phyloP scores from a whole-genome alignment of 1,140 invertebrate genomes.

The Contarinia nasturtii region DNA sequence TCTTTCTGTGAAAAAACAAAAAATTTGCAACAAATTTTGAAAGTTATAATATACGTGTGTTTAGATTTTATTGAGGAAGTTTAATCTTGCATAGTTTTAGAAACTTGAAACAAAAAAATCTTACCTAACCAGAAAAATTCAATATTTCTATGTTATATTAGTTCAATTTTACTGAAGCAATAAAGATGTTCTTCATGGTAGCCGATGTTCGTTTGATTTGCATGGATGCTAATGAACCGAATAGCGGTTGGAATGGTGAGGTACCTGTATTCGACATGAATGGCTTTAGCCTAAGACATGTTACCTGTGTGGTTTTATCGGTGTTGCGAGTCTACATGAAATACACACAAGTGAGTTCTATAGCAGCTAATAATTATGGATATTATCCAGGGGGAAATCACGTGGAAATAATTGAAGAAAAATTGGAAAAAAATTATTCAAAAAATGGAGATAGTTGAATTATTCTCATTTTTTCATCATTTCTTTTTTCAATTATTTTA shows the following conservation, averaged over 20 bases:
- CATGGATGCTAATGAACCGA: slow-evolving; percentile 18
- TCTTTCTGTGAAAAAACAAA: no score
- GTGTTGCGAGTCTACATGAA: slow-evolving; percentile 45
- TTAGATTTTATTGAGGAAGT: no score
- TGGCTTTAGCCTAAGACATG: slow-evolving; percentile 36
- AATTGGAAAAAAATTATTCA: no score
- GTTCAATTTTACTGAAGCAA: slow-evolving; percentile 41
- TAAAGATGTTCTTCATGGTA: slow-evolving; percentile 49
- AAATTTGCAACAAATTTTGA: no score
- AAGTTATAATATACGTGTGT: no score
- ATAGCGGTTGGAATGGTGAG: slow-evolving; percentile 34
- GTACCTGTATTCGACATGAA: slow-evolving; percentile 48
- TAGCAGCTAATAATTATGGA: not conserved
- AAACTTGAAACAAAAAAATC: not conserved
- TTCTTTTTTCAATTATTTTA: not conserved
- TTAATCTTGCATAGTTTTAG: no score
- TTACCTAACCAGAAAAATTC: not conserved
- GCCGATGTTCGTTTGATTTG: slow-evolving; percentile 38
- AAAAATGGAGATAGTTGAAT: slow-evolving; percentile 1
- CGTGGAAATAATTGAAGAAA: no score
- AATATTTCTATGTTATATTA: slow-evolving; percentile 29
- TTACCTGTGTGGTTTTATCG: slow-evolving; percentile 38
- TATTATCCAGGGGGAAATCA: no score
- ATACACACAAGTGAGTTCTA: slow-evolving; percentile 38
- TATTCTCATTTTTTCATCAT: slow-evolving; percentile 1